phyloP scores from a whole-genome alignment of 2,888 invertebrate genomes.

The Perizoma flavofasciatum region DNA sequence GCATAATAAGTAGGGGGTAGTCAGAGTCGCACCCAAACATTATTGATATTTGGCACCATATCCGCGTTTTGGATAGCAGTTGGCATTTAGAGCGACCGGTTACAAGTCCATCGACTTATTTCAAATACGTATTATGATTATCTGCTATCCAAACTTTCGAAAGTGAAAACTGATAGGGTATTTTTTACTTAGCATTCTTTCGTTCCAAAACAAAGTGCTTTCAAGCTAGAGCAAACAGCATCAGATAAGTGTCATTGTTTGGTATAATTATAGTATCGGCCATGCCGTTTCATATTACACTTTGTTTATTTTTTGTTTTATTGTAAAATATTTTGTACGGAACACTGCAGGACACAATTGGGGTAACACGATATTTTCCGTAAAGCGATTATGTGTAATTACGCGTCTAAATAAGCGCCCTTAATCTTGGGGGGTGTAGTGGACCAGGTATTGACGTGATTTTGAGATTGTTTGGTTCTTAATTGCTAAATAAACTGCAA shows the following conservation, averaged over 20 bases:
- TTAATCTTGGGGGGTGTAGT: conserved; percentile 30
- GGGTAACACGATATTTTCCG: conserved; percentile 66
- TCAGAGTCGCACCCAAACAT: too few species aligned
- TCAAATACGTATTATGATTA: neutral
- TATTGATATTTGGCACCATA: too few species aligned
- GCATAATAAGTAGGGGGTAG: too few species aligned
- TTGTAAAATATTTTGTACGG: conserved; percentile 54
- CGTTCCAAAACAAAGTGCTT: conserved; percentile 38
- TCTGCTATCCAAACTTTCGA: conserved; percentile 19
- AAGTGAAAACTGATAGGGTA: conserved; percentile 35
- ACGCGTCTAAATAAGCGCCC: conserved; percentile 27
- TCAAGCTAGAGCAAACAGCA: conserved; percentile 48
- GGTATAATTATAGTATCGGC: conserved; percentile 69
- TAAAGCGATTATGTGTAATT: conserved; percentile 66
- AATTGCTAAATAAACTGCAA: too few species aligned
- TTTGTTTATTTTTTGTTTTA: conserved; percentile 44
- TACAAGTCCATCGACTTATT: neutral
- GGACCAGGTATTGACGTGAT: conserved; percentile 26
- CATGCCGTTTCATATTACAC: conserved; percentile 52
- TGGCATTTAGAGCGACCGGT: too few species aligned
- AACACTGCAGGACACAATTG: conserved; percentile 45
- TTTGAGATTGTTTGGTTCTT: conserved; percentile 19
- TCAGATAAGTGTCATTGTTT: conserved; percentile 70
- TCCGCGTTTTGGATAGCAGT: too few species aligned
- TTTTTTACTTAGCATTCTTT: conserved; percentile 28